A percentile compares a stretch with the other conserved stretches of the same genome.
These are phyloP conservation scores for Zootermopsis nevadensis DNA, from an alignment of 2,888 invertebrate species.

Conservation along the genomic window DNA sequence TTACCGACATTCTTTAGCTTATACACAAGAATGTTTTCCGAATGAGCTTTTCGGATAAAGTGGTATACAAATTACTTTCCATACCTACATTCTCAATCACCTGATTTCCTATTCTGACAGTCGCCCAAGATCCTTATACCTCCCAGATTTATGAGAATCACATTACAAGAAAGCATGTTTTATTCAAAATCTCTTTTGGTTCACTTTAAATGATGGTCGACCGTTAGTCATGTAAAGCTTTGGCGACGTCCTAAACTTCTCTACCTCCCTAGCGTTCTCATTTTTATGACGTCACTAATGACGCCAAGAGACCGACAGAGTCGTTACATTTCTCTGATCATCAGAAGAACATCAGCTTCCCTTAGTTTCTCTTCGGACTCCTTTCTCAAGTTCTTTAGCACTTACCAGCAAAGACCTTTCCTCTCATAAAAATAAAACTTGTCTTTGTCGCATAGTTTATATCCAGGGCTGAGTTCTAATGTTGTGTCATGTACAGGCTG, in stretches of 20 bases:
- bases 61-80: not conserved
- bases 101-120: not conserved
- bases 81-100: not conserved
- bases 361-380: not conserved
- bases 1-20: too few species aligned
- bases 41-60: not conserved
- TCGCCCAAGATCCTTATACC: not conserved
- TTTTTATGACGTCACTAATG: slow-evolving; percentile 47
- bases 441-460: slow-evolving; percentile 11
- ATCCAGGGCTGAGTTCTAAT: not conserved
- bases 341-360: not conserved
- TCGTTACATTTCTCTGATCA: slow-evolving; percentile 14
- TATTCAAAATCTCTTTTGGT: slow-evolving; percentile 27
- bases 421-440: slow-evolving; percentile 3
- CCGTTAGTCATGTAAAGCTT: slow-evolving; percentile 43
- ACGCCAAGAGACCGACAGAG: slow-evolving; percentile 40
- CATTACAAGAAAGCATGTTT: slow-evolving; percentile 9
- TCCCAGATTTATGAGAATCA: not conserved
- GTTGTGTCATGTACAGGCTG: too few species aligned
- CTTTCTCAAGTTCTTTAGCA: not conserved
- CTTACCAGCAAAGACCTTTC: slow-evolving; percentile 16
- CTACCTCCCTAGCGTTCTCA: not conserved
- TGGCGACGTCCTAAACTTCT: slow-evolving; percentile 35
- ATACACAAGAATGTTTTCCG: not conserved
- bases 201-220: slow-evolving; percentile 32